These are phyloP conservation scores for Brachionus manjavacas DNA, from an alignment of 1,140 invertebrate species.

Conservation along the genomic window DNA sequence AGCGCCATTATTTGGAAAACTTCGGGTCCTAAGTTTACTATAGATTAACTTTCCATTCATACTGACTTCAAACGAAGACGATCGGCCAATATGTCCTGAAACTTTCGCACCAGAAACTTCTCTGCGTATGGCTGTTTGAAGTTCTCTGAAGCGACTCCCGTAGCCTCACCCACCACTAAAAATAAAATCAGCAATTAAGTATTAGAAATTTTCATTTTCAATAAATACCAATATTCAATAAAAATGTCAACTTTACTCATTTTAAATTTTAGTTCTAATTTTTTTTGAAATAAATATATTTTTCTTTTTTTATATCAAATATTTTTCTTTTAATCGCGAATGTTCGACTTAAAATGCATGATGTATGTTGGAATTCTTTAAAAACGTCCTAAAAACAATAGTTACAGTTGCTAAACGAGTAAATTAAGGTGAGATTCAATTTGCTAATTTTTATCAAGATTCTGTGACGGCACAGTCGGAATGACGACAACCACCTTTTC, in stretches of 20 bases:
- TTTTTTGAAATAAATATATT: too few species aligned
- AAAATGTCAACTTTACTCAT: not conserved
- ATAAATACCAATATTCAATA: conserved; percentile 21
- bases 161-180: conserved; percentile 36
- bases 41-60: conserved; percentile 7
- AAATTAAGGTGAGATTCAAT: not conserved
- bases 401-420: not conserved
- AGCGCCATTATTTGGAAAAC: not conserved
- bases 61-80: conserved; percentile 15
- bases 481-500: too few species aligned
- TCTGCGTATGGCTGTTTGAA: not conserved
- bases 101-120: conserved; percentile 24
- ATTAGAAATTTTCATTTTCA: not conserved
- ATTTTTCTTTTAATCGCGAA: too few species aligned
- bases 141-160: not conserved
- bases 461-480: too few species aligned
- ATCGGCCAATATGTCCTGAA: not conserved
- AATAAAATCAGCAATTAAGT: not conserved
- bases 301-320: too few species aligned
- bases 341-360: not conserved
- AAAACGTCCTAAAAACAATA: not conserved
- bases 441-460: too few species aligned
- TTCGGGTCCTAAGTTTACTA: not conserved
- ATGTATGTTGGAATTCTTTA: not conserved
- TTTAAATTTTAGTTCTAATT: not conserved